phyloP scores from a whole-genome alignment of 2,797 vertebrate genomes.

The Benthosema pterotum region DNA sequence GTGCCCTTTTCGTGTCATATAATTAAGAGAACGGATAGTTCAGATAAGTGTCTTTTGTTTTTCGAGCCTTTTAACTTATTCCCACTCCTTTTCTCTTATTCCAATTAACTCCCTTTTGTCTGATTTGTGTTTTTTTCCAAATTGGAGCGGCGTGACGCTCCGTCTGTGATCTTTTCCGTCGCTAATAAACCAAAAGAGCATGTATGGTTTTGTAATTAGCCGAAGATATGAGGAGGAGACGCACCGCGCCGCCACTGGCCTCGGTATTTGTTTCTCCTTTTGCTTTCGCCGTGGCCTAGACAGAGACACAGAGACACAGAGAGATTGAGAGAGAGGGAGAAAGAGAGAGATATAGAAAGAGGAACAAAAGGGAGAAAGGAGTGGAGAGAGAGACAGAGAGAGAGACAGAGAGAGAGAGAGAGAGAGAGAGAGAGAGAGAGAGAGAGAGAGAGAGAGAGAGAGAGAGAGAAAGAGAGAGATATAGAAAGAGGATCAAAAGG shows the following conservation, averaged over 20 bases:
- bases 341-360: neutral
- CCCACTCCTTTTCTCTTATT: conserved; percentile 40
- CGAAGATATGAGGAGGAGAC: conserved; percentile 67
- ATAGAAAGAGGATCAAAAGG: too few species aligned
- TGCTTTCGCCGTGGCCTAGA: conserved; percentile 16
- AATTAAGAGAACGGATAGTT: conserved; percentile 59
- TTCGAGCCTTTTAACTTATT: conserved; percentile 38
- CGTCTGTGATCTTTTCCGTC: conserved; percentile 64
- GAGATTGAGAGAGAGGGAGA: neutral
- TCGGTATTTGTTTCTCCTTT: conserved; percentile 58
- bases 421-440: conserved; percentile 29
- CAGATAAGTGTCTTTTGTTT: conserved; percentile 65
- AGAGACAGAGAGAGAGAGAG: conserved; percentile 5
- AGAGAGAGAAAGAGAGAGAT: conserved; percentile 6
- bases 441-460: conserved; percentile 35
- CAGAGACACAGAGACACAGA: conserved; percentile 33
- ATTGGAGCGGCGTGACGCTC: conserved; percentile 61
- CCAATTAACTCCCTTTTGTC: conserved; percentile 75
- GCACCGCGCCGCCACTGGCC: conserved; percentile 69
- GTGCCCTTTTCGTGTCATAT: conserved; percentile 67
- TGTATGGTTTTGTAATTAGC: conserved; percentile 74
- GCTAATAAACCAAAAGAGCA: conserved; percentile 70
- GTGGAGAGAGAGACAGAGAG: too few species aligned
- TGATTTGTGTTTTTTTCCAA: conserved; percentile 71
- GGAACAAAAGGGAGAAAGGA: neutral